phyloP scores from a whole-genome alignment of 2,113 vertebrate genomes.

The Murina feae region DNA sequence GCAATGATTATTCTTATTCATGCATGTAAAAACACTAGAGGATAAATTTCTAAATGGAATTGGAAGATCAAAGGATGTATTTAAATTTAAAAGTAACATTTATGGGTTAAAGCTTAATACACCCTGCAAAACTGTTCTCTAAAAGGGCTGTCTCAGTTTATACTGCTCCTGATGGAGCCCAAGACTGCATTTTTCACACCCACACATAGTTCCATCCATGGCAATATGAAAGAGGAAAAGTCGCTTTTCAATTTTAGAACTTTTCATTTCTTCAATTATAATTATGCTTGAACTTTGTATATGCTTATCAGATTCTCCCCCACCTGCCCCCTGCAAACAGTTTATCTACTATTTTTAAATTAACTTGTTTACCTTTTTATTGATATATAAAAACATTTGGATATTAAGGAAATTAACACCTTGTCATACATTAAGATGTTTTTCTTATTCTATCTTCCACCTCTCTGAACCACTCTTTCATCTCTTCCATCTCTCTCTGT shows the following conservation, averaged over 20 bases:
- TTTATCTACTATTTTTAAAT: not conserved
- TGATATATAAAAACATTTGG: not conserved
- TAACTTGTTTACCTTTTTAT: constrained; percentile 7
- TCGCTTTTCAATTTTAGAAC: not conserved
- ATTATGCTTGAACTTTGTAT: not conserved
- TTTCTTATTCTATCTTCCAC: not conserved
- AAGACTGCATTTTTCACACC: not conserved
- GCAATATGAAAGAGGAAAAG: constrained; percentile 10
- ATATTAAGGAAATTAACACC: constrained; percentile 19
- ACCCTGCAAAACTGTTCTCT: constrained; percentile 44
- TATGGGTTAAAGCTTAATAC: constrained; percentile 32
- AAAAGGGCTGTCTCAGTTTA: constrained; percentile 43
- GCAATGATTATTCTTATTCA: not conserved
- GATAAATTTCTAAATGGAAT: constrained; percentile 17
- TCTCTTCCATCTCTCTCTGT: not conserved
- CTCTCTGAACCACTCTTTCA: not conserved
- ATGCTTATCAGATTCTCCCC: not conserved
- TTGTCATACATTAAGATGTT: constrained; percentile 28
- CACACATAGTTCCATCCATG: not conserved
- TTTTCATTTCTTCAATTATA: constrained; percentile 3
- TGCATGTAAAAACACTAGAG: not conserved
- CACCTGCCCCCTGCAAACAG: not conserved
- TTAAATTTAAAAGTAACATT: constrained; percentile 60
- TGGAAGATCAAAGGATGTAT: constrained; percentile 51
- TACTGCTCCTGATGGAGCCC: not conserved